Conservation (phyloP, 2,113 vertebrate species). For the Oceanodroma tethys region DNA sequence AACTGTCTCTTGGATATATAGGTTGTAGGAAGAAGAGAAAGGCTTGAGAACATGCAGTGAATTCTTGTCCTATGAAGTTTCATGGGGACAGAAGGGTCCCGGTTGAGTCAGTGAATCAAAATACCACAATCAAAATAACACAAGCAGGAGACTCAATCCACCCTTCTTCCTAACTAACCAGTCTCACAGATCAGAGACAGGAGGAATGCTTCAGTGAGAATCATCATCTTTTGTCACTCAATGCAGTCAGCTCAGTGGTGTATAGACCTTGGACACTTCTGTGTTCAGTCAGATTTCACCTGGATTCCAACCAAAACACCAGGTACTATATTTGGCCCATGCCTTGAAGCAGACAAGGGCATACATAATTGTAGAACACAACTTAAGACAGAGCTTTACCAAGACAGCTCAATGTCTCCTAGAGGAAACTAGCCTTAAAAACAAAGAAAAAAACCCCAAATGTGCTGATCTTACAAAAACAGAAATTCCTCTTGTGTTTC, state of each 20-base stretch:
- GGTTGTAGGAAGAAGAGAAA: neutral
- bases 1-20: neutral
- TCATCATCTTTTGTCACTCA: neutral
- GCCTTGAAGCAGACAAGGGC: neutral
- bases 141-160: neutral
- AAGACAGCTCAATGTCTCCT: neutral
- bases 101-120: neutral
- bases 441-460: neutral
- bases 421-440: neutral
- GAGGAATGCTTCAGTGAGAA: neutral
- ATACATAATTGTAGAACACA: neutral
- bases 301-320: neutral
- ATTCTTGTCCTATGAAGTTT: neutral
- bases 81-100: neutral
- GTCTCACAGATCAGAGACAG: neutral
- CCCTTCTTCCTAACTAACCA: neutral
- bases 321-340: neutral
- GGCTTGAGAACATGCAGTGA: neutral
- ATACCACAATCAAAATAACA: neutral
- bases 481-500: neutral
- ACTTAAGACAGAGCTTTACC: neutral
- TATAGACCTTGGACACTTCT: neutral
- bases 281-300: neutral
- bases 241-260: neutral
- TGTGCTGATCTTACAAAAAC: neutral